These are phyloP conservation scores for Drosophila nigromelanica DNA, from an alignment of 1,140 invertebrate genomes.

Conservation along the genomic window DNA sequence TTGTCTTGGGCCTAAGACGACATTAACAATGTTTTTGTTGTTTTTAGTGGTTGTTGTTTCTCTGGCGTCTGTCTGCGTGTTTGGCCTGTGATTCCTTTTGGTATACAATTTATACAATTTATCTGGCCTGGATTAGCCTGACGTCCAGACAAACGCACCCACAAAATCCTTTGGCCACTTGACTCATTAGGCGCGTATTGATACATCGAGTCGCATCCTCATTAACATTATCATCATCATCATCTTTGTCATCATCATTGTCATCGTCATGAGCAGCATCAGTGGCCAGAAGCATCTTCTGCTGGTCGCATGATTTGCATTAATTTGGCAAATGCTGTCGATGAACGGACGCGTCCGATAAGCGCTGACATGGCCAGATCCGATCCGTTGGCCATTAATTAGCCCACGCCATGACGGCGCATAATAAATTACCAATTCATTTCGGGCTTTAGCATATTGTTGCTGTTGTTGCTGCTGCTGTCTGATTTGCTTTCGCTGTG, in stretches of 20 bases:
- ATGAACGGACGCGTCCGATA: conserved; percentile 71
- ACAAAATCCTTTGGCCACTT: conserved; percentile 80
- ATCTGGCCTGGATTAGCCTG: conserved; percentile 68
- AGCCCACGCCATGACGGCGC: conserved; percentile 74
- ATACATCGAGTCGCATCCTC: conserved; percentile 40
- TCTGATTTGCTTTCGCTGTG: conserved; percentile 36
- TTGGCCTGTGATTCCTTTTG: conserved; percentile 53
- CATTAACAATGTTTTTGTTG: conserved; percentile 67
- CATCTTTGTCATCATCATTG: conserved; percentile 39
- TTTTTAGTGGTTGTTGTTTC: conserved; percentile 10
- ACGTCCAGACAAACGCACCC: conserved; percentile 62
- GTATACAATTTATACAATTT: conserved; percentile 71
- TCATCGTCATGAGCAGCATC: background rate
- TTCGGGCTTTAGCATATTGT: conserved; percentile 60
- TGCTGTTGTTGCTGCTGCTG: conserved; percentile 23
- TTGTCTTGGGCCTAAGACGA: conserved; percentile 62
- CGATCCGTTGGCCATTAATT: conserved; percentile 72
- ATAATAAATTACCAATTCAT: conserved; percentile 80
- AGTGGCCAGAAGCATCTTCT: conserved; percentile 56
- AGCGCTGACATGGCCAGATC: conserved; percentile 76
- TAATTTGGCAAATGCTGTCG: conserved; percentile 81
- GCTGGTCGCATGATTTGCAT: conserved; percentile 76
- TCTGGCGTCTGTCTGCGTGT: conserved; percentile 15
- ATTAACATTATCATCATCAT: background rate
- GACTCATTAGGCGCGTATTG: conserved; percentile 77